A percentile compares a stretch with the other conserved stretches of the same genome.
These are phyloP conservation scores for Pteropus alecto DNA, from an alignment of 2,113 vertebrate species.

Conservation along the genomic window DNA sequence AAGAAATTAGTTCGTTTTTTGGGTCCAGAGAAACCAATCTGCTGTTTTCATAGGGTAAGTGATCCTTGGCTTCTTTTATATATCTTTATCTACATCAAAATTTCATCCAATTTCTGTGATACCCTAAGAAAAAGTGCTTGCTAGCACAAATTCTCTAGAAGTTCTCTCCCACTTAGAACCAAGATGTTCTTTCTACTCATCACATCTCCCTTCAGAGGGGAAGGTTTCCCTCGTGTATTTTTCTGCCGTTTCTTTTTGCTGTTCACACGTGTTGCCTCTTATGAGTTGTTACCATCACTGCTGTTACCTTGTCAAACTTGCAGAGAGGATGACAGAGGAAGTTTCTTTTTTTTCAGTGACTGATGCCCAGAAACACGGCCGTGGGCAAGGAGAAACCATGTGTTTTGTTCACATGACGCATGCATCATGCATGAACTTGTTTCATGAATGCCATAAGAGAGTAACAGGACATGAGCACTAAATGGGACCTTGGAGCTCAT, in stretches of 20 bases:
- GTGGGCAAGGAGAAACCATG: background rate
- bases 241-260: background rate
- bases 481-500: background rate
- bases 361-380: background rate
- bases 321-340: background rate
- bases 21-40: slow-evolving; percentile 35
- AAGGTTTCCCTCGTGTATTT: background rate
- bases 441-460: background rate
- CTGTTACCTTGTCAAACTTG: background rate
- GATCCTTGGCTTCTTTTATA: background rate
- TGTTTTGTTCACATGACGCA: background rate
- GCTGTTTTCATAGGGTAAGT: slow-evolving; percentile 61
- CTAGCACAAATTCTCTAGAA: background rate
- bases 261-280: background rate
- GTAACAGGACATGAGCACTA: background rate
- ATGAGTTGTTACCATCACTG: background rate
- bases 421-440: background rate
- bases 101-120: background rate
- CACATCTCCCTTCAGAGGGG: background rate
- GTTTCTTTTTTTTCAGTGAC: background rate
- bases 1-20: slow-evolving; percentile 74
- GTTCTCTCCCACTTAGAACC: background rate
- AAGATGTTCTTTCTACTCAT: background rate
- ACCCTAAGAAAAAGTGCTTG: background rate
- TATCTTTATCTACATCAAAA: background rate